Percentiles rank a stretch among this genome's conserved stretches.
phyloP scores from a whole-genome alignment of 2,888 invertebrate genomes.

The Magallana nippona region DNA sequence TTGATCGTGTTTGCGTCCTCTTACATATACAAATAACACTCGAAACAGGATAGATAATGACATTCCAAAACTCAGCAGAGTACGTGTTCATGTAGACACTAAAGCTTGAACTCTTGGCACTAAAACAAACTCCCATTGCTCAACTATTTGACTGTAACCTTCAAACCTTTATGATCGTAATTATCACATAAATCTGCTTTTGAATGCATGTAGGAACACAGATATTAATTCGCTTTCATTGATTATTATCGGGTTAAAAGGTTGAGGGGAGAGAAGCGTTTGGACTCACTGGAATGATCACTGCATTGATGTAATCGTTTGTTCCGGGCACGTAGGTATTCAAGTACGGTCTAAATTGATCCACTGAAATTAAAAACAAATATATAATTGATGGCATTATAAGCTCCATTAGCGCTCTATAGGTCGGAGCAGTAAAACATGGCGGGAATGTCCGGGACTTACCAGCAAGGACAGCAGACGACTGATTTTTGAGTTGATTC shows the following conservation, averaged over 20 bases:
- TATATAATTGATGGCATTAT: background rate
- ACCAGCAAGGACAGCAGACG: constrained; percentile 60
- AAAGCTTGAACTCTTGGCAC: too few relatives aligned
- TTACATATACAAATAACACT: background rate
- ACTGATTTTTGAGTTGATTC: constrained; percentile 62
- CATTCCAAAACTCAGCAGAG: too few relatives aligned
- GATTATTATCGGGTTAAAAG: background rate
- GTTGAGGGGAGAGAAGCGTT: background rate
- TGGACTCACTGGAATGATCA: constrained; percentile 60
- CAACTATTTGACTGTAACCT: too few relatives aligned
- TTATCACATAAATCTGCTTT: too few relatives aligned
- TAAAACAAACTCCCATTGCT: background rate
- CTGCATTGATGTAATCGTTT: constrained; percentile 64
- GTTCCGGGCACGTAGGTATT: constrained; percentile 61
- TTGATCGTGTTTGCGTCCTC: background rate
- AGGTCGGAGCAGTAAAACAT: background rate
- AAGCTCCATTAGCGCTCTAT: background rate
- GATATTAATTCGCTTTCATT: background rate
- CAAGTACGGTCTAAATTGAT: constrained; percentile 61
- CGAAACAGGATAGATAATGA: background rate
- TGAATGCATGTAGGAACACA: background rate
- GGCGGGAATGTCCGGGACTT: constrained; percentile 15
- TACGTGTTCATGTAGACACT: too few relatives aligned
- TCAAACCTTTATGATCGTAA: too few relatives aligned
- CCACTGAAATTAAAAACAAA: constrained; percentile 53